Evolutionary conservation across 2,888 invertebrate genomes (phyloP), one percentile per base, ranked within the genome.

Genomic region (Julus scandinavius): DNA sequence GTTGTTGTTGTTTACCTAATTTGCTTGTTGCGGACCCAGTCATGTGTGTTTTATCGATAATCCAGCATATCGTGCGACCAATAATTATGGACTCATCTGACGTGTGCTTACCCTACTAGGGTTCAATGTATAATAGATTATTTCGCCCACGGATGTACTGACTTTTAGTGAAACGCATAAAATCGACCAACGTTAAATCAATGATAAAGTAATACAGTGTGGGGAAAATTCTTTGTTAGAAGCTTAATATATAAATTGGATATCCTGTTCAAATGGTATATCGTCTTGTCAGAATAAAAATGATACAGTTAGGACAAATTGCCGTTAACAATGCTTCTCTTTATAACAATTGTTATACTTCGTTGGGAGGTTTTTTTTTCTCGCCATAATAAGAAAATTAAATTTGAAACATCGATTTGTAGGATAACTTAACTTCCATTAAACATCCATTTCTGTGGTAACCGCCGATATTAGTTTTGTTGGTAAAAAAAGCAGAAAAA

Each of bases 71-170:
- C 63, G 63, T 63, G 17, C 63, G n/a, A n/a, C 63, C 63, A 63
- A 63, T 63, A 63, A 63, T 63, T 63, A 63, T 63, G 63, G 63
- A 63, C 63, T 63, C 63, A 63, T 63, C 63, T 63, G 63, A 63
- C 17, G 63, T 63, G 63, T 63, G n/a, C 63, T 63, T 63, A 63
- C 63, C 63, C 63, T 15, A n/a, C 63, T n/a, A 17, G 63, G 45
- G n/a, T 63, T 63, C 63, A 63, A 63, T 63, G 63, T 63, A n/a
- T 63, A 63, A 63, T 63, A 63, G n/a, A 63, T 63, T 63, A 63
- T 63, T 63, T 63, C n/a, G 63, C 17, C n/a, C 63, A 63, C 63
- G 63, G n/a, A n/a, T 6, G 17, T 63, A 63, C 63, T 4, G n/a
- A n/a, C 63, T 63, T 63, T n/a, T 54, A 17, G 54, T 13, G 54